Conservation (phyloP, 2,113 vertebrate genomes). For the Vulpes ferrilata region DNA sequence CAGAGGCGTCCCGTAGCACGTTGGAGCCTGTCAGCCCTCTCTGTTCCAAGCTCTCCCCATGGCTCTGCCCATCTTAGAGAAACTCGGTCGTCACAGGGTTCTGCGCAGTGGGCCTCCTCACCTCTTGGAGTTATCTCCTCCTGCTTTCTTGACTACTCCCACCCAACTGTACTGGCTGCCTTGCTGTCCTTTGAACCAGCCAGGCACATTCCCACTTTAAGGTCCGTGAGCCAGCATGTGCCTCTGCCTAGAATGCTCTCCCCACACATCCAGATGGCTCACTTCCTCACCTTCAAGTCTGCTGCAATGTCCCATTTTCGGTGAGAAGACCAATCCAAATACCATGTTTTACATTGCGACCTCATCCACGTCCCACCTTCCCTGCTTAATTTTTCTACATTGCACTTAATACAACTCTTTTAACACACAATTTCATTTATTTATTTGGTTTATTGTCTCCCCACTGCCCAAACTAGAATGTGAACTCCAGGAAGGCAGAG, state of each 20-base stretch:
- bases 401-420: background rate
- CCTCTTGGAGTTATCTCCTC: background rate
- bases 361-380: background rate
- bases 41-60: background rate
- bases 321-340: background rate
- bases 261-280: background rate
- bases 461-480: background rate
- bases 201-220: background rate
- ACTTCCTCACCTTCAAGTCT: background rate
- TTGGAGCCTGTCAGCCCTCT: background rate
- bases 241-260: background rate
- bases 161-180: background rate
- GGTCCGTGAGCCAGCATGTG: background rate
- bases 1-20: background rate
- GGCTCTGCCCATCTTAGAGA: background rate
- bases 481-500: background rate
- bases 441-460: background rate
- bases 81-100: background rate
- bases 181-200: background rate
- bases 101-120: background rate
- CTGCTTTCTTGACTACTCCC: background rate
- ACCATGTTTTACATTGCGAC: background rate
- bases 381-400: background rate
- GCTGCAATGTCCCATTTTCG: background rate
- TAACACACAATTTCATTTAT: background rate